These are phyloP conservation scores for Troides helena DNA, from an alignment of 2,888 invertebrate species.

Conservation along the genomic window DNA sequence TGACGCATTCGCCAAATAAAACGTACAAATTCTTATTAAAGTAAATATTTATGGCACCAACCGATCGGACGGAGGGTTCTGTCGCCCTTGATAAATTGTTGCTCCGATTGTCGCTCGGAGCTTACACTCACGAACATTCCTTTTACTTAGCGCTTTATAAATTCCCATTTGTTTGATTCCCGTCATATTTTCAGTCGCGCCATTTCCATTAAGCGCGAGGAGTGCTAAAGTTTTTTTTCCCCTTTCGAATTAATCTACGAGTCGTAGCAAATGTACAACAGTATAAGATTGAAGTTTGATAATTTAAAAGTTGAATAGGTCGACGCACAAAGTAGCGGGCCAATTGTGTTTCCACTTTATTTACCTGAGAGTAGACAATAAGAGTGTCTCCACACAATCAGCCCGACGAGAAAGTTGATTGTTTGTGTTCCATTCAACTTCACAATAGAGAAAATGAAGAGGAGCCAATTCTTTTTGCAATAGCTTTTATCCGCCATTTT, in stretches of 20 bases:
- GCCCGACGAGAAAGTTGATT: slow-evolving; percentile 71
- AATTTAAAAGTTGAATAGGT: slow-evolving; percentile 69
- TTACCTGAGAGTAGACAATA: slow-evolving; percentile 75
- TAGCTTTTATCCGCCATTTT: slow-evolving; percentile 69
- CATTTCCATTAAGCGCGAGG: slow-evolving; percentile 39
- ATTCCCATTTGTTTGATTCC: slow-evolving; percentile 68
- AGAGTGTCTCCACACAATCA: slow-evolving; percentile 74
- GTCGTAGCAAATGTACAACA: slow-evolving; percentile 36
- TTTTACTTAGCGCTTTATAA: slow-evolving; percentile 65
- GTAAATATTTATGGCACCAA: slow-evolving; percentile 80
- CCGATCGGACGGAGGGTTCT: slow-evolving; percentile 75
- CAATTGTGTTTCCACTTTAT: slow-evolving; percentile 68
- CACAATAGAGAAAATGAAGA: slow-evolving; percentile 78
- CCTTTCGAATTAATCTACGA: slow-evolving; percentile 30
- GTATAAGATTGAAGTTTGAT: slow-evolving; percentile 52
- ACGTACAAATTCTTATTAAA: slow-evolving; percentile 79
- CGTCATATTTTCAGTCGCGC: slow-evolving; percentile 64
- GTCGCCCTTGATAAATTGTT: slow-evolving; percentile 76
- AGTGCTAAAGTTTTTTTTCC: slow-evolving; percentile 23
- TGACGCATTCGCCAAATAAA: slow-evolving; percentile 68
- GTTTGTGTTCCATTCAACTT: slow-evolving; percentile 73
- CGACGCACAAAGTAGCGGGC: slow-evolving; percentile 61
- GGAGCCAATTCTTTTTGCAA: slow-evolving; percentile 70
- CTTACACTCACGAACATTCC: slow-evolving; percentile 68
- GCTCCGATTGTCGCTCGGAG: slow-evolving; percentile 65